phyloP scores from a whole-genome alignment of 1,140 invertebrate species.

The Eupeodes corollae region DNA sequence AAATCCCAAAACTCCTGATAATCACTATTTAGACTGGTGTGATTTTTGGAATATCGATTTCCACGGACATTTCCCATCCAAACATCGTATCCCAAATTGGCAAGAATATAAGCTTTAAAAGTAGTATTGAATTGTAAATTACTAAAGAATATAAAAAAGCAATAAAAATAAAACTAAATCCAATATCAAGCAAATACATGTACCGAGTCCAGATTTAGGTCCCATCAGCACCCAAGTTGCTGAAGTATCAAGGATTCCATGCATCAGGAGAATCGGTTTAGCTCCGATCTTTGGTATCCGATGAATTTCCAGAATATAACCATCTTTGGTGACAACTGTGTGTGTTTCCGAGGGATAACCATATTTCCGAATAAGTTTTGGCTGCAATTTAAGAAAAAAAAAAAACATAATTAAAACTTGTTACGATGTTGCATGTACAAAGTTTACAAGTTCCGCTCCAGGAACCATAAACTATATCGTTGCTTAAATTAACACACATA shows the following conservation, averaged over 20 bases:
- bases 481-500: too few relatives aligned
- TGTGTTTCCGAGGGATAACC: conserved; percentile 50
- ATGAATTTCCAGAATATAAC: conserved; percentile 44
- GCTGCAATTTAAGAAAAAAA: conserved; percentile 12
- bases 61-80: conserved; percentile 62
- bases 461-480: too few relatives aligned
- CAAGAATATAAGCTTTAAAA: conserved; percentile 38
- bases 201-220: conserved; percentile 47
- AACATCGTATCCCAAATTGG: conserved; percentile 55
- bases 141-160: neutral
- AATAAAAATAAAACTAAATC: neutral
- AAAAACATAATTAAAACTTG: neutral
- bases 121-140: neutral
- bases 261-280: conserved; percentile 44
- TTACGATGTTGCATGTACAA: too few relatives aligned
- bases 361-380: conserved; percentile 40
- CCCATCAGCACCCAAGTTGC: conserved; percentile 61
- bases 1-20: conserved; percentile 62
- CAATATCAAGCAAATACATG: too few relatives aligned
- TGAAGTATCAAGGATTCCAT: conserved; percentile 61
- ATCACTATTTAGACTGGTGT: conserved; percentile 44
- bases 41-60: conserved; percentile 51
- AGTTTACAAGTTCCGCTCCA: too few relatives aligned
- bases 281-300: conserved; percentile 39
- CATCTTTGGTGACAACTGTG: conserved; percentile 41